Base-by-base conservation (phyloP, 2,797 vertebrate species). In the Chaetodon trifasciatus region DNA sequence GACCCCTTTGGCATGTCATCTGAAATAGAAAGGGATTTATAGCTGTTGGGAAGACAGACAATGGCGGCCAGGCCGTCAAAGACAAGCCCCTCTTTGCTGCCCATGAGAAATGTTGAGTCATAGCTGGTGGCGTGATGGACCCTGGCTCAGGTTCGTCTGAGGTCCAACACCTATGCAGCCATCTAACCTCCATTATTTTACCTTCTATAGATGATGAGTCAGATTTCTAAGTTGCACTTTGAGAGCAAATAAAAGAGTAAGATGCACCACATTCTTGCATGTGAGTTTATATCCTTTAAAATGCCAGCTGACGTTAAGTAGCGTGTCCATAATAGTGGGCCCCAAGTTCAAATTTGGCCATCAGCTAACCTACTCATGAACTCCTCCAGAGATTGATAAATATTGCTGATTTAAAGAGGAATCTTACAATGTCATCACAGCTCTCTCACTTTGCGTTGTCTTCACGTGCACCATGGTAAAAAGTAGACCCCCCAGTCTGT, bases 11-110 rank as follows among this genome's bases (percentile, higher is more conserved):
- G 94, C 93, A 95, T 95, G 93, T 77, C 84, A 88, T 90, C 93
- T 82, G 91, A 96, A 96, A 96, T 95, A 96, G 95, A 91, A 91
- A 79, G 47, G 82, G 91, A 92, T 94, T 93, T 91, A 85, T 83
- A 65, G 85, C 76, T 46, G 77, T 56, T 72, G 69, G 84, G 90
- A 83, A 76, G 81, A 89, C 62, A 87, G 89, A 95, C 95, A 96
- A 96, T 92, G 84, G 88, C 74, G 69, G 81, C 74, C 71, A 70
- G 71, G 58, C 60, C 21, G 76, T 70, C 76, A 66, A 70, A 85
- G 87, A 86, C 72, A 87, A 89, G 84, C 88, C 87, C 83, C 86
- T 74, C 61, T 87, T 49, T 50, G 40, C 66, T 73, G 75, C 62
- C 24, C 69, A 81, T 0, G 17, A 81, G 65, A 91, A 86, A 64